A percentile compares a stretch with the other conserved stretches of the same genome.
Evolutionary conservation across 2,888 invertebrate species (phyloP).

Genomic region (Drosophila dives): DNA sequence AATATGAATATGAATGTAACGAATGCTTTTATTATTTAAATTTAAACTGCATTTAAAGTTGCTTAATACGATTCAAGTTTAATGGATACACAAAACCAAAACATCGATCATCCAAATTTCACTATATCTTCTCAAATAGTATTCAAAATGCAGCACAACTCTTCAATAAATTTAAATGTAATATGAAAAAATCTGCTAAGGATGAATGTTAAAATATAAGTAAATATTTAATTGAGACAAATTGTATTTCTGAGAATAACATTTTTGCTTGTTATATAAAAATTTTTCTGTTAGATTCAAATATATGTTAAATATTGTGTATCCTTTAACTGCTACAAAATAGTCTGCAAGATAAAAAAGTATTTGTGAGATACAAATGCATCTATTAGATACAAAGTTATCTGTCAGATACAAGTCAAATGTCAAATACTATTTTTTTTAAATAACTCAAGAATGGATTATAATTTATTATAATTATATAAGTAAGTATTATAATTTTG

Average conservation of each 20-base stretch:
- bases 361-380: not conserved
- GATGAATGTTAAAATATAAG: not conserved
- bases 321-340: too few species aligned
- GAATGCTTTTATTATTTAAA: constrained; percentile 45
- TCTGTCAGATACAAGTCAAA: not conserved
- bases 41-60: constrained; percentile 29
- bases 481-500: too few species aligned
- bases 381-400: not conserved
- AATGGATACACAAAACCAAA: constrained; percentile 20
- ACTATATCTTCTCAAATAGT: not conserved
- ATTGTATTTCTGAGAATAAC: not conserved
- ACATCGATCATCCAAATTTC: not conserved
- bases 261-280: not conserved
- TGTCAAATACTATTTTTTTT: not conserved
- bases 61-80: constrained; percentile 50
- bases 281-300: not conserved
- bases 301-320: not conserved
- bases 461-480: too few species aligned
- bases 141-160: not conserved
- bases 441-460: too few species aligned
- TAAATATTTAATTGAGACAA: not conserved
- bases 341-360: too few species aligned
- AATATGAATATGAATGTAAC: constrained; percentile 46
- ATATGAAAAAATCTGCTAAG: not conserved
- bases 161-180: not conserved